A percentile compares a stretch with the other conserved stretches of the same genome.
Conservation (phyloP, 2,888 invertebrate genomes). For the Drosophila acutilabella region DNA sequence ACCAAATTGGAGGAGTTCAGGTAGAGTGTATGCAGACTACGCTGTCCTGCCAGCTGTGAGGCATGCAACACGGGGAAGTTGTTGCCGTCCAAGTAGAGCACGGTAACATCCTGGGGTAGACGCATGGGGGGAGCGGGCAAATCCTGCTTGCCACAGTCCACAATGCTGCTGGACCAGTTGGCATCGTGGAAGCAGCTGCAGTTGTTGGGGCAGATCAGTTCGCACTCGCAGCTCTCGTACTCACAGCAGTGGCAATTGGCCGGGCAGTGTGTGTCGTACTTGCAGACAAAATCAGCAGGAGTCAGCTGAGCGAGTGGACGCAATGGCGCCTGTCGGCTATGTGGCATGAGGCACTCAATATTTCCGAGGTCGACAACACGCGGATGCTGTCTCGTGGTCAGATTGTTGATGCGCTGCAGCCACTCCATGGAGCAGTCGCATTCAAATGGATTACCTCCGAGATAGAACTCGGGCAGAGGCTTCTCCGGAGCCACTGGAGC, state of each 20-base stretch:
- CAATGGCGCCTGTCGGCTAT: slow-evolving; percentile 92
- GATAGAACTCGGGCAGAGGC: slow-evolving; percentile 93
- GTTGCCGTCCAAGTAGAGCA: slow-evolving; percentile 96
- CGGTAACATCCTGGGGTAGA: slow-evolving; percentile 97
- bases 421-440: slow-evolving; percentile 98
- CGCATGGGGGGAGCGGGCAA: slow-evolving; percentile 87
- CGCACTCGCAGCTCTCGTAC: slow-evolving; percentile 98
- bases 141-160: slow-evolving; percentile 92
- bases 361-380: slow-evolving; percentile 95
- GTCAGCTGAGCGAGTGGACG: slow-evolving; percentile 91
- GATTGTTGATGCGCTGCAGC: slow-evolving; percentile 95
- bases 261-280: slow-evolving; percentile 96
- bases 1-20: slow-evolving; percentile 94
- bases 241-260: slow-evolving; percentile 98
- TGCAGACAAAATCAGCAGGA: slow-evolving; percentile 94
- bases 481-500: slow-evolving; percentile 89
- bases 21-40: slow-evolving; percentile 94
- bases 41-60: slow-evolving; percentile 95
- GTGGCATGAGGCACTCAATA: slow-evolving; percentile 94
- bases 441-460: slow-evolving; percentile 96
- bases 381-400: slow-evolving; percentile 94
- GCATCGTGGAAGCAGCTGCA: slow-evolving; percentile 98
- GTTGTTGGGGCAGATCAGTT: slow-evolving; percentile 97
- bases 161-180: slow-evolving; percentile 96
- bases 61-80: slow-evolving; percentile 90